Evolutionary conservation across 2,797 vertebrate species (phyloP).

Genomic region (Pseudotriccus pelzelni): DNA sequence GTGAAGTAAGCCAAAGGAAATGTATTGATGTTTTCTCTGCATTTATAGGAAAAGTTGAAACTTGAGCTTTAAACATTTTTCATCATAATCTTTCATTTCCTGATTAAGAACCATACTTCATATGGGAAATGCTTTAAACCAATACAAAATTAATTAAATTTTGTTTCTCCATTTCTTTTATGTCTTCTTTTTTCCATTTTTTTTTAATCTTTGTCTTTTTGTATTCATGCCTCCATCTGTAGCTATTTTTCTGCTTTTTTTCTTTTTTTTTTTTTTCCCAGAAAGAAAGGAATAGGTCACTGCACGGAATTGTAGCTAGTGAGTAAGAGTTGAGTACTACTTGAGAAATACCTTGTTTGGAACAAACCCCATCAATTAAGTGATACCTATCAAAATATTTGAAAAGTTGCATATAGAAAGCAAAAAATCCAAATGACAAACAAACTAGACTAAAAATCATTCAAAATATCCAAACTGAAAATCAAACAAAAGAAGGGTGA

Average conservation of each 20-base stretch:
- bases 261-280: not conserved
- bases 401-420: not conserved
- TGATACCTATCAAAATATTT: not conserved
- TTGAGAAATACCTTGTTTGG: not conserved
- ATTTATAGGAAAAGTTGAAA: not conserved
- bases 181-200: not conserved
- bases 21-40: not conserved
- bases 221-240: not conserved
- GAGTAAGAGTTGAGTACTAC: not conserved
- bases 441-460: not conserved
- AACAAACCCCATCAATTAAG: not conserved
- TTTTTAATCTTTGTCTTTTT: not conserved
- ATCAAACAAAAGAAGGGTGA: not conserved
- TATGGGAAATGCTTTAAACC: not conserved
- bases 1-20: not conserved
- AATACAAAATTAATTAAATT: not conserved
- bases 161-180: not conserved
- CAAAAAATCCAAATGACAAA: not conserved
- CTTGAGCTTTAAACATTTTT: not conserved
- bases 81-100: not conserved
- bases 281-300: not conserved
- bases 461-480: not conserved
- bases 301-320: not conserved
- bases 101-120: not conserved
- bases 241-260: not conserved